Conservation (phyloP, 2,113 vertebrate genomes). For the Poeciliopsis turrubarensis region DNA sequence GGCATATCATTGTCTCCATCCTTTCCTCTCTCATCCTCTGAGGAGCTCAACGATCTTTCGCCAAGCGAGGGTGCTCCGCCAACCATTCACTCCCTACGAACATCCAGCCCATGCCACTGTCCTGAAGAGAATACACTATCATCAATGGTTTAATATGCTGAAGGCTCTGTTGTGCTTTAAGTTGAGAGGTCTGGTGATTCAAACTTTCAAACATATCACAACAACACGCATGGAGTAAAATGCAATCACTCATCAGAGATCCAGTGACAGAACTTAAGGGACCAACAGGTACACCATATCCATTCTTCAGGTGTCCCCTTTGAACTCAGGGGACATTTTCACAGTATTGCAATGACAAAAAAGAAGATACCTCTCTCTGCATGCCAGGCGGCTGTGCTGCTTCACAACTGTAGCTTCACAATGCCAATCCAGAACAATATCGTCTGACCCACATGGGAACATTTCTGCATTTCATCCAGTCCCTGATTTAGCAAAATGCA, state of each 20-base stretch:
- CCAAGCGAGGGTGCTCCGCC: conserved; percentile 86
- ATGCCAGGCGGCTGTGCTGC: conserved; percentile 77
- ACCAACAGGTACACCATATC: conserved; percentile 54
- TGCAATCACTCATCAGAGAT: conserved; percentile 70
- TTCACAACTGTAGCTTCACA: conserved; percentile 76
- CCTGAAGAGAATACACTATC: conserved; percentile 81
- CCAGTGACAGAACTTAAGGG: conserved; percentile 47
- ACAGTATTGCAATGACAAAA: conserved; percentile 75
- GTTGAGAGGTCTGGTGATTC: conserved; percentile 52
- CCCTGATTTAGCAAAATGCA: conserved; percentile 50
- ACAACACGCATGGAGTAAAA: conserved; percentile 79
- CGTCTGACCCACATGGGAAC: conserved; percentile 54
- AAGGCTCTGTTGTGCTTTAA: conserved; percentile 31
- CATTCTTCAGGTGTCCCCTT: conserved; percentile 70
- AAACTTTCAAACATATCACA: conserved; percentile 72
- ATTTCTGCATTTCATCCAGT: conserved; percentile 48
- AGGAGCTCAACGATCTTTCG: conserved; percentile 95
- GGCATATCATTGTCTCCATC: conserved; percentile 97
- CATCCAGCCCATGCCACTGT: conserved; percentile 87
- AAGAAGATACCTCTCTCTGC: conserved; percentile 76
- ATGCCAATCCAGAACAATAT: conserved; percentile 70
- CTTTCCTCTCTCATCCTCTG: conserved; percentile 95
- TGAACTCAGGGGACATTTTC: conserved; percentile 71
- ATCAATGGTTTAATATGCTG: conserved; percentile 75
- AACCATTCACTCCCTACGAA: conserved; percentile 86